phyloP scores from a whole-genome alignment of 2,888 invertebrate species.

The Lochmaea capreae region DNA sequence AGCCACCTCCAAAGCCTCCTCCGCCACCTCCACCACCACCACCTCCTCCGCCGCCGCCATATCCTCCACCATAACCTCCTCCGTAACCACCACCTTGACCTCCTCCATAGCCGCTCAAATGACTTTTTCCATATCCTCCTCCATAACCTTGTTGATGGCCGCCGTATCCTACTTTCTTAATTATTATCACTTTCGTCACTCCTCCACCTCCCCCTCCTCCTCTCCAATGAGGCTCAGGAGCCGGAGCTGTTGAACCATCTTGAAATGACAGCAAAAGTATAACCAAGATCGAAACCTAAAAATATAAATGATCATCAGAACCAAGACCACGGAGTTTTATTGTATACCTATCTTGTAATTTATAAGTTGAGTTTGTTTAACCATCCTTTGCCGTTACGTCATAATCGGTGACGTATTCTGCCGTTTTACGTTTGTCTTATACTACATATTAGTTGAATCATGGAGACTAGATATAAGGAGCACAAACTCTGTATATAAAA shows the following conservation, averaged over 20 bases:
- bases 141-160: slow-evolving; percentile 1
- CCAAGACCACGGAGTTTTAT: too few species aligned
- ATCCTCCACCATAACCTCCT: background rate
- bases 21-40: background rate
- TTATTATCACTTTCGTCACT: background rate
- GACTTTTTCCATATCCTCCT: background rate
- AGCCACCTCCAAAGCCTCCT: background rate
- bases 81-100: background rate
- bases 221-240: background rate
- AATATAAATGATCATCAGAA: background rate
- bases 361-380: too few species aligned
- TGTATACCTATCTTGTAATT: too few species aligned
- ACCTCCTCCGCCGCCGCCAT: background rate
- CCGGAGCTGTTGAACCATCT: slow-evolving; percentile 1
- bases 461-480: too few species aligned
- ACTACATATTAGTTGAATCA: too few species aligned
- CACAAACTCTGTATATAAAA: too few species aligned
- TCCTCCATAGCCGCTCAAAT: background rate
- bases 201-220: background rate
- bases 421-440: too few species aligned
- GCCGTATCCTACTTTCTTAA: background rate
- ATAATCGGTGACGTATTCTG: too few species aligned
- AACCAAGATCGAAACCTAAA: background rate
- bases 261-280: background rate
- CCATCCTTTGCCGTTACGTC: too few species aligned